These are phyloP conservation scores for Brachystomella parvula DNA, from an alignment of 1,140 invertebrate species.

Conservation along the genomic window DNA sequence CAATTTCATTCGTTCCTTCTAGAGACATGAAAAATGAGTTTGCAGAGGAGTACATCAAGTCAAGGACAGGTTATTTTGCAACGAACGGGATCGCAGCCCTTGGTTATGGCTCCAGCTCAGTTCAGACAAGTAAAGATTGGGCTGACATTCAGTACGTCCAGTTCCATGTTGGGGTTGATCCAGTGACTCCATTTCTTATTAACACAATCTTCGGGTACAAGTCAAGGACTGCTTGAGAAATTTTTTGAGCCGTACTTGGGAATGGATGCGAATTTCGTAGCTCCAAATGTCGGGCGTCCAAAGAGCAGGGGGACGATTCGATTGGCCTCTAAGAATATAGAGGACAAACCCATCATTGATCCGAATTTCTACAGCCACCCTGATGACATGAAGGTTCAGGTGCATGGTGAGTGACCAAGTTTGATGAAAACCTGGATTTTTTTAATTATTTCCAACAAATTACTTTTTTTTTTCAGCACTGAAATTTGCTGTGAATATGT, in stretches of 20 bases:
- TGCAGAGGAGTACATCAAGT: background rate
- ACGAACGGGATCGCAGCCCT: background rate
- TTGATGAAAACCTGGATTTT: too few species aligned
- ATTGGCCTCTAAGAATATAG: constrained; percentile 44
- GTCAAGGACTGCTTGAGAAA: background rate
- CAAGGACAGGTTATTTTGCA: background rate
- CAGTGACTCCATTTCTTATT: background rate
- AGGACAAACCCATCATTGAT: constrained; percentile 47
- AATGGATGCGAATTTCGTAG: background rate
- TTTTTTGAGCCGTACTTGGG: background rate
- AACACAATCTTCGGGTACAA: background rate
- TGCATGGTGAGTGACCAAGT: constrained; percentile 41
- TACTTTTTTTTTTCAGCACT: constrained; percentile 45
- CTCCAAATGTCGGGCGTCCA: background rate
- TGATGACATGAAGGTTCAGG: constrained; percentile 35
- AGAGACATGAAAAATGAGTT: background rate
- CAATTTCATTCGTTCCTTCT: background rate
- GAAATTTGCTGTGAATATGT: background rate
- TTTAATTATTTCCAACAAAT: background rate
- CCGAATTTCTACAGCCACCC: constrained; percentile 45
- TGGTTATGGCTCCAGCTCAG: background rate
- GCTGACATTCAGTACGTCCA: background rate
- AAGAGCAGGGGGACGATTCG: constrained; percentile 39
- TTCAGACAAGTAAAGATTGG: background rate
- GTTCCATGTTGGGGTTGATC: background rate